Percentiles rank a stretch among this genome's conserved stretches.
phyloP scores from a whole-genome alignment of 2,888 invertebrate species.

The Caenorhabditis doughertyi region DNA sequence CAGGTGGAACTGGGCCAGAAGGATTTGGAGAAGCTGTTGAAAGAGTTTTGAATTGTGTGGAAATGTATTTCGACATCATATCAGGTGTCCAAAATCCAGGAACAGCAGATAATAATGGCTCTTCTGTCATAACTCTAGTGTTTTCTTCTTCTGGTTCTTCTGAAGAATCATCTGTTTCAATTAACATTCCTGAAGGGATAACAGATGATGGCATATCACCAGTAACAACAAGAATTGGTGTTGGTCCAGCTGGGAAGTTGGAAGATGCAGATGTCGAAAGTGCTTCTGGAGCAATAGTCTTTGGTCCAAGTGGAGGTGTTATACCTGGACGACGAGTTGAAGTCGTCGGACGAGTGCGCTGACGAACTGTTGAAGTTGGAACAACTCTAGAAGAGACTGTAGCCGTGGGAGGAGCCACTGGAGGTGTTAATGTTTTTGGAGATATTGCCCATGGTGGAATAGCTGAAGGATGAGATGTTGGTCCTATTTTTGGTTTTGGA shows the following conservation, averaged over 20 bases:
- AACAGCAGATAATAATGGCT: not conserved
- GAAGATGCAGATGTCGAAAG: not conserved
- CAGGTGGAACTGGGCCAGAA: slow-evolving; percentile 40
- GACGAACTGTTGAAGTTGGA: not conserved
- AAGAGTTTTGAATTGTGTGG: slow-evolving; percentile 8
- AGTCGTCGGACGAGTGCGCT: not conserved
- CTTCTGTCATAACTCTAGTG: slow-evolving; percentile 20
- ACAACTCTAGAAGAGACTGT: not conserved
- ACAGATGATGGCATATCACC: slow-evolving; percentile 16
- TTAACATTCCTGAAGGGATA: slow-evolving; percentile 2
- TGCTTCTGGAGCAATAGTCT: slow-evolving; percentile 21
- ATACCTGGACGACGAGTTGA: slow-evolving; percentile 39
- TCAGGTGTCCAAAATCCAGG: slow-evolving; percentile 33
- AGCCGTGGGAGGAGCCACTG: slow-evolving; percentile 34
- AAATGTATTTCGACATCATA: slow-evolving; percentile 40
- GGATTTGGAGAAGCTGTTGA: slow-evolving; percentile 11
- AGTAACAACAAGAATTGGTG: slow-evolving; percentile 26
- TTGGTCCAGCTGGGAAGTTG: slow-evolving; percentile 25
- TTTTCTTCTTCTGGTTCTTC: slow-evolving; percentile 42
- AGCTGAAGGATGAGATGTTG: slow-evolving; percentile 8
- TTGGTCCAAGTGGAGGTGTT: slow-evolving; percentile 27
- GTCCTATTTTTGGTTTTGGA: not conserved
- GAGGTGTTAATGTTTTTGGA: slow-evolving; percentile 24
- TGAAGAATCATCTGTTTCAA: slow-evolving; percentile 44
- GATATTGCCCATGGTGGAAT: slow-evolving; percentile 24